These are phyloP conservation scores for Myrmophylax atrothorax DNA, from an alignment of 2,113 vertebrate species.

Conservation along the genomic window DNA sequence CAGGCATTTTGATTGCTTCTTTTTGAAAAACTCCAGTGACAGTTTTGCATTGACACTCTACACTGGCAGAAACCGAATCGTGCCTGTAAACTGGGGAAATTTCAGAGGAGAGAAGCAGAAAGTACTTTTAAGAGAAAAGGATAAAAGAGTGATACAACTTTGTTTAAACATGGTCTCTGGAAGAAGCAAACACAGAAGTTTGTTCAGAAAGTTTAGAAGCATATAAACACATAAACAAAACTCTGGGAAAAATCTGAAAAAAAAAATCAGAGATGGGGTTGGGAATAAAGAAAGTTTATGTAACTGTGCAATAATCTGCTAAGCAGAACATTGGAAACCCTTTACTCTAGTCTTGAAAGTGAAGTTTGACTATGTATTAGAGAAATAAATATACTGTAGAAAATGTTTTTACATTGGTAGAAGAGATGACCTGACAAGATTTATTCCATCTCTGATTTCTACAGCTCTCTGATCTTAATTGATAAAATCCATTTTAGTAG, in stretches of 20 bases:
- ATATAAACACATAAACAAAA: not conserved
- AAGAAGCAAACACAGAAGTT: not conserved
- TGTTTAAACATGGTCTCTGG: not conserved
- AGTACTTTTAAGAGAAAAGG: not conserved
- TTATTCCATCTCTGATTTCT: slow-evolving; percentile 37
- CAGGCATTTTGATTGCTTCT: not conserved
- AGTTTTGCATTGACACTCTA: not conserved
- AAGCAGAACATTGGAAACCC: not conserved
- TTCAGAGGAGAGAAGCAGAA: not conserved
- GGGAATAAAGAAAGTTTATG: not conserved
- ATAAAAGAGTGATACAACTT: not conserved
- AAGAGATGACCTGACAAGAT: not conserved
- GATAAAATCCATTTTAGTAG: not conserved
- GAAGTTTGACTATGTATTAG: not conserved
- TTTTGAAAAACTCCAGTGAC: not conserved
- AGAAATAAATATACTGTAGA: not conserved
- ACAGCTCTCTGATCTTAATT: slow-evolving; percentile 10
- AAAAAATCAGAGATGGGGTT: not conserved
- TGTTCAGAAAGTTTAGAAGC: not conserved
- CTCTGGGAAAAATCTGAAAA: not conserved
- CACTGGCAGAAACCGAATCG: not conserved
- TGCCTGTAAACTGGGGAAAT: not conserved
- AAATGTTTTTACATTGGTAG: not conserved
- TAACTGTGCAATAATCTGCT: not conserved
- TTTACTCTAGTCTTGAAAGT: slow-evolving; percentile 1